These are phyloP conservation scores for Menidia beryllina DNA, from an alignment of 2,113 vertebrate genomes.

Conservation along the genomic window DNA sequence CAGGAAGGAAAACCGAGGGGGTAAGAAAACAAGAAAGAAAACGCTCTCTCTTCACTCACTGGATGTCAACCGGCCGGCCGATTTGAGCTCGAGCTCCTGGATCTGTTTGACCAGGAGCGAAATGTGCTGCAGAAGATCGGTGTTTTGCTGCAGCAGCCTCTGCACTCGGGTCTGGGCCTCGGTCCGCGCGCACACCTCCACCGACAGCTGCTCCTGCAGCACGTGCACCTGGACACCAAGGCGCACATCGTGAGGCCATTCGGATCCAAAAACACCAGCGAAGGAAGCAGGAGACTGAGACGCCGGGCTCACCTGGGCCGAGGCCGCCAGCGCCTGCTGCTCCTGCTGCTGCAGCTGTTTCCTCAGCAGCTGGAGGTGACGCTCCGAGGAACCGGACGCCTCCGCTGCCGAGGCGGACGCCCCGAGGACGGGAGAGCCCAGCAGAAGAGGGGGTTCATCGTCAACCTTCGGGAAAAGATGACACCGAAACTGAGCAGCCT, in stretches of 20 bases:
- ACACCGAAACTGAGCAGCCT: not conserved
- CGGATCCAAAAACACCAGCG: not conserved
- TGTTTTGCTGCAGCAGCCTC: slow-evolving; percentile 96
- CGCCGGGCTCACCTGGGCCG: slow-evolving; percentile 86
- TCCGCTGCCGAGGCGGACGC: slow-evolving; percentile 76
- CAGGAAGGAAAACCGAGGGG: not conserved
- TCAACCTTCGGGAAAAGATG: slow-evolving; percentile 68
- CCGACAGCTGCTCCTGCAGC: slow-evolving; percentile 93
- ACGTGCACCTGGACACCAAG: slow-evolving; percentile 85
- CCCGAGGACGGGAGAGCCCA: slow-evolving; percentile 82
- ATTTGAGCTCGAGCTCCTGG: slow-evolving; percentile 94
- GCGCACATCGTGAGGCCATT: not conserved
- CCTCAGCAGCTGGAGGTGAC: slow-evolving; percentile 92
- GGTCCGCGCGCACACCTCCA: slow-evolving; percentile 88
- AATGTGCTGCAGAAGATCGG: slow-evolving; percentile 94
- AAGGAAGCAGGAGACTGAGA: not conserved
- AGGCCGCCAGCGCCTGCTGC: slow-evolving; percentile 91
- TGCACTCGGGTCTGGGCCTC: slow-evolving; percentile 93
- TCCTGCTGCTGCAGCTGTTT: slow-evolving; percentile 95
- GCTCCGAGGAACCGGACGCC: slow-evolving; percentile 85
- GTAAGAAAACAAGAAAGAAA: not conserved
- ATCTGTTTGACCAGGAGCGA: slow-evolving; percentile 95
- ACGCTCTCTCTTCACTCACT: slow-evolving; percentile 81
- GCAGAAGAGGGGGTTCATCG: slow-evolving; percentile 77
- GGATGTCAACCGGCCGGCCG: slow-evolving; percentile 81